Evolutionary conservation across 35 echinoderm and acorn worm genomes (phyloP), one percentile per base, ranked within the genome.

Genomic region (Chiridota heheva): DNA sequence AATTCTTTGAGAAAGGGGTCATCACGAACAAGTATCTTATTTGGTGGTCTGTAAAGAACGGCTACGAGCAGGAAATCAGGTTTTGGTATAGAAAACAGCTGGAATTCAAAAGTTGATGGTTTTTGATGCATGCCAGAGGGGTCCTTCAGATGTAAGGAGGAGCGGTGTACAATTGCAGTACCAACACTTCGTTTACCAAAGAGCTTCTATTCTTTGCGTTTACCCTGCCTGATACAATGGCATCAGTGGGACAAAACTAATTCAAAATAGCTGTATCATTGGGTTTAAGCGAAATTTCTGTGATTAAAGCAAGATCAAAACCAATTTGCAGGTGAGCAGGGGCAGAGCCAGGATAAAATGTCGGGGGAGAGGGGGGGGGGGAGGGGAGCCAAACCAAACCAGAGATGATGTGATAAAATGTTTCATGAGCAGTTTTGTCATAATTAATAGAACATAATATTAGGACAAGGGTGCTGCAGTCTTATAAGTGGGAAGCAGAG

Each of bases 271-370:
- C 29, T 29, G 13, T 46, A 74, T 74, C 42, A 47, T 29, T 13
- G 7, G 42, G 40, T 32, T 74, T 44, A 16, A 74, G 28, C 70
- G 42, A 47, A 7, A 45, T 74, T 45, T 74, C 42, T 48, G 40
- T 74, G 17, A 74, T n/a, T 26, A 72, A 42, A 16, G 68, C 70
- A 32, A 74, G 39, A 34, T 74, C 70, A 74, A 74, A 74, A 48
- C 53, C 28, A n/a, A n/a, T n/a, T n/a, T n/a, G n/a, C n/a, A n/a
- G n/a, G n/a, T n/a, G n/a, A n/a, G n/a, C n/a, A n/a, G n/a, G n/a
- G n/a, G n/a, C n/a, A n/a, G n/a, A n/a, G n/a, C n/a, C n/a, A n/a
- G n/a, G n/a, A n/a, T n/a, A n/a, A n/a, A n/a, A n/a, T n/a, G n/a
- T n/a, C n/a, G n/a, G n/a, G n/a, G n/a, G n/a, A n/a, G n/a, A n/a